Percentiles rank a stretch among this genome's conserved stretches.
Evolutionary conservation across 2,888 invertebrate genomes (phyloP).

Genomic region (Epirrita christyi): DNA sequence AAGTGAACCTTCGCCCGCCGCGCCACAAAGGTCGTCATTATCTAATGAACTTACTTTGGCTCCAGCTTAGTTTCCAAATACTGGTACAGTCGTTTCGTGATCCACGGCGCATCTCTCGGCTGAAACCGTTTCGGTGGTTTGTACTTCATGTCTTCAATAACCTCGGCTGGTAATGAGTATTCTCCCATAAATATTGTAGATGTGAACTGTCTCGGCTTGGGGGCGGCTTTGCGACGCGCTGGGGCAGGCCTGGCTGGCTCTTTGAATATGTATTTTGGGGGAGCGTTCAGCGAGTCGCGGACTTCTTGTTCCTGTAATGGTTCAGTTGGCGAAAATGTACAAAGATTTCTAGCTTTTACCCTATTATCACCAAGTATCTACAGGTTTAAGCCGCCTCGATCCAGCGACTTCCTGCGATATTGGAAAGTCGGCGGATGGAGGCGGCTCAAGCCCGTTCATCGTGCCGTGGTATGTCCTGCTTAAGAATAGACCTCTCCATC

Average conservation of each 20-base stretch:
- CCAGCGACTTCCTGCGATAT: too few species aligned
- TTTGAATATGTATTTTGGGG: constrained; percentile 50
- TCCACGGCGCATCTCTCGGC: constrained; percentile 70
- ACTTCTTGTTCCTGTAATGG: constrained; percentile 57
- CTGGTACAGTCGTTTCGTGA: constrained; percentile 69
- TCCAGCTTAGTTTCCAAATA: constrained; percentile 71
- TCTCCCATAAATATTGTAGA: constrained; percentile 41
- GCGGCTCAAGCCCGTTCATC: too few species aligned
- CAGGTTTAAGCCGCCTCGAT: too few species aligned
- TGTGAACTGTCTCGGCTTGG: constrained; percentile 48
- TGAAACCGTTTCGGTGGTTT: constrained; percentile 72
- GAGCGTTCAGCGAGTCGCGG: constrained; percentile 50
- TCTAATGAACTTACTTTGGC: constrained; percentile 64
- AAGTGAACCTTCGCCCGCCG: too few species aligned
- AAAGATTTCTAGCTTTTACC: too few species aligned
- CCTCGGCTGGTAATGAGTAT: constrained; percentile 51
- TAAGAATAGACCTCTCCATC: too few species aligned
- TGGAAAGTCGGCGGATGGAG: too few species aligned
- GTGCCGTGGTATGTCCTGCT: too few species aligned
- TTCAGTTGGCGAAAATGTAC: too few species aligned
- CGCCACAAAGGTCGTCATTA: too few species aligned
- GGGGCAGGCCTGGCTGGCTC: constrained; percentile 49
- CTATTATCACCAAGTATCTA: too few species aligned
- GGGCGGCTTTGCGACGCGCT: constrained; percentile 34
- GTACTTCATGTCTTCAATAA: constrained; percentile 68